A percentile compares a stretch with the other conserved stretches of the same genome.
Conservation (phyloP, 2,113 vertebrate species). For the Ginglymostoma cirratum region DNA sequence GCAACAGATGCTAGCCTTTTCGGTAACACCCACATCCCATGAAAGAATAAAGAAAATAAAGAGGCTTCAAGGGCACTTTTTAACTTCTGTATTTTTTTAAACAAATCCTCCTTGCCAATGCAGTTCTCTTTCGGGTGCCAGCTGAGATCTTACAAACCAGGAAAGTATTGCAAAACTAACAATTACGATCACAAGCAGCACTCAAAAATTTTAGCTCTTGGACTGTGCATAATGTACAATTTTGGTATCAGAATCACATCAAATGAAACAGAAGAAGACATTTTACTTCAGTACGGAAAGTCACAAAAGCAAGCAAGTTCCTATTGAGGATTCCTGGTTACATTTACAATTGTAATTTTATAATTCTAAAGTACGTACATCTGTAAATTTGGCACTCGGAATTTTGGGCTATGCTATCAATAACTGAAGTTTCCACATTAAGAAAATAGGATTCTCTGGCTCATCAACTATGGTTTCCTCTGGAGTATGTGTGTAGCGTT, state of each 20-base stretch:
- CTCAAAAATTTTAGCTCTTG: not conserved
- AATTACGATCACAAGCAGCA: not conserved
- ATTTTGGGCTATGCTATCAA: not conserved
- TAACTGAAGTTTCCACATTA: constrained; percentile 32
- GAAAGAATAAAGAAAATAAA: no score
- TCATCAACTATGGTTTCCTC: not conserved
- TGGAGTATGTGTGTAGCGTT: not conserved
- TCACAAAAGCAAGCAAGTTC: not conserved
- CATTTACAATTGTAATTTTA: not conserved
- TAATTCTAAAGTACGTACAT: not conserved
- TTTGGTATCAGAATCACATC: not conserved
- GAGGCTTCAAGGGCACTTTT: not conserved
- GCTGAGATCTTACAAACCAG: not conserved
- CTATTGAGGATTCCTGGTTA: not conserved
- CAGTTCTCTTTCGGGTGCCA: not conserved
- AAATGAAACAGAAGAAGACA: not conserved
- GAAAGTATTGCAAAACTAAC: not conserved
- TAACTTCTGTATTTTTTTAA: not conserved
- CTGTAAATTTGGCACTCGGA: not conserved
- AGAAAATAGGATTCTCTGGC: constrained; percentile 13
- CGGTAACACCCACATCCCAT: no score
- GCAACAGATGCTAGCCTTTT: no score
- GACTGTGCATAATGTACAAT: not conserved
- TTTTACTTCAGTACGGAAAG: not conserved
- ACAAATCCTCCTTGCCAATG: not conserved